phyloP scores from a whole-genome alignment of 2,888 invertebrate genomes.

The Tetragonula carbonaria region DNA sequence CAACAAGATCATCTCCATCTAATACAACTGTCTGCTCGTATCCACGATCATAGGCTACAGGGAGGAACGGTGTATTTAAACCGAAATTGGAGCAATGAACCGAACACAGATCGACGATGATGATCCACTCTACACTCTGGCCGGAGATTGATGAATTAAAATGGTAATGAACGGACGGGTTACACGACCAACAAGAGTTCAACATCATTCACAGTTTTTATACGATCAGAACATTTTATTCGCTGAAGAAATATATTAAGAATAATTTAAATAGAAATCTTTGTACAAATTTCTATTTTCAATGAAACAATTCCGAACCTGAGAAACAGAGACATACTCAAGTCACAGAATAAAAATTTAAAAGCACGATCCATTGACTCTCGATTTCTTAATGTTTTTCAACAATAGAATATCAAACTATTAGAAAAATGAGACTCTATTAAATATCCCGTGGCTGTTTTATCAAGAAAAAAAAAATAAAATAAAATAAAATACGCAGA shows the following conservation, averaged over 20 bases:
- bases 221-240: neutral
- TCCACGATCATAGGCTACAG: neutral
- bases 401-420: too few relatives aligned
- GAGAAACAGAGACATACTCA: too few relatives aligned
- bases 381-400: too few relatives aligned
- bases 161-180: neutral
- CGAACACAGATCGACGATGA: slow-evolving; percentile 2
- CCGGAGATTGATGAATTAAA: slow-evolving; percentile 25
- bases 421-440: too few relatives aligned
- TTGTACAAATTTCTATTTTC: too few relatives aligned
- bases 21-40: slow-evolving; percentile 44
- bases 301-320: too few relatives aligned
- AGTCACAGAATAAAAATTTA: too few relatives aligned
- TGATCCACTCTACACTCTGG: neutral
- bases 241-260: neutral
- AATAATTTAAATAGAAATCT: too few relatives aligned
- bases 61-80: slow-evolving; percentile 11
- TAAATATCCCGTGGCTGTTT: too few relatives aligned
- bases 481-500: too few relatives aligned
- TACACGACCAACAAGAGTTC: neutral
- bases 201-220: neutral
- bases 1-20: slow-evolving; percentile 57
- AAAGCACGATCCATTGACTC: too few relatives aligned
- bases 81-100: slow-evolving; percentile 11
- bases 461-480: too few relatives aligned